Conservation (phyloP, 2,113 vertebrate genomes). For the Felis chaus region DNA sequence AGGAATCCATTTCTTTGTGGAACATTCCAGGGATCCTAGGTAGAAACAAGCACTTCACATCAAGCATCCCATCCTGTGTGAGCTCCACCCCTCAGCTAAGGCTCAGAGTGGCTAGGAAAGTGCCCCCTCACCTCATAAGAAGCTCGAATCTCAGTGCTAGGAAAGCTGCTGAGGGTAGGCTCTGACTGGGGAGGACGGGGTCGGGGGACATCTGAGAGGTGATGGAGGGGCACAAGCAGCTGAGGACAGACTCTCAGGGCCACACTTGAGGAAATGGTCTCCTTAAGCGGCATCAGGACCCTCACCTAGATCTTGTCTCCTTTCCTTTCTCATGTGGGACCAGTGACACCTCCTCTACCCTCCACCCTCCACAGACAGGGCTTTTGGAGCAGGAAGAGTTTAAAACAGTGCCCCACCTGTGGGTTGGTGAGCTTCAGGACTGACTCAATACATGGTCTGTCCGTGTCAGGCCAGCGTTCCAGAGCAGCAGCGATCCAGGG, state of each 20-base stretch:
- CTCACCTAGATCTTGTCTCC: neutral
- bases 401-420: neutral
- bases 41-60: neutral
- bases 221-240: neutral
- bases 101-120: neutral
- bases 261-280: neutral
- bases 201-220: neutral
- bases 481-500: neutral
- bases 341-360: neutral
- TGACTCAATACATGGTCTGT: neutral
- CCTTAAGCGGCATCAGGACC: neutral
- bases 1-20: neutral
- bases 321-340: accelerated
- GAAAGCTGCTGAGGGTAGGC: neutral
- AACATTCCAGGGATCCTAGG: neutral
- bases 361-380: neutral
- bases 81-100: neutral
- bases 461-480: neutral
- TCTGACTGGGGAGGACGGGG: neutral
- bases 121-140: too few species aligned
- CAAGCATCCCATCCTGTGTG: neutral
- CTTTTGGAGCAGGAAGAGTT: neutral
- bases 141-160: neutral
- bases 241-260: neutral
- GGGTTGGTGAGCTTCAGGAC: neutral